Percentiles rank a stretch among this genome's conserved stretches.
Evolutionary conservation across 2,113 vertebrate species (phyloP).

Genomic region (Reinhardtius hippoglossoides): DNA sequence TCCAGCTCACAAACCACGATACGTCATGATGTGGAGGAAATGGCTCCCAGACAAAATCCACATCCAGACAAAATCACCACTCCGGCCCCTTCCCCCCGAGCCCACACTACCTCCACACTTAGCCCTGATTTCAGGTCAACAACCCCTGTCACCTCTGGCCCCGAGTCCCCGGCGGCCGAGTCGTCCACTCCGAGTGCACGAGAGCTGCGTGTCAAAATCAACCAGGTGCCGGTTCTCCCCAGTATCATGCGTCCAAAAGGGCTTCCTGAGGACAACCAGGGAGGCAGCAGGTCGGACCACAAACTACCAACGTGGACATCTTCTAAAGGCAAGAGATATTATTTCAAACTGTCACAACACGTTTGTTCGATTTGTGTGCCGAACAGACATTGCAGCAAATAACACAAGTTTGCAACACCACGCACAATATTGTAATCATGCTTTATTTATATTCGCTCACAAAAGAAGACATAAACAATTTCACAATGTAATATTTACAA

Average conservation of each 20-base stretch:
- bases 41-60: neutral
- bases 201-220: slow-evolving; percentile 77
- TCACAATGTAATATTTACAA: slow-evolving; percentile 8
- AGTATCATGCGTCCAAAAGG: slow-evolving; percentile 36
- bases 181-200: slow-evolving; percentile 62
- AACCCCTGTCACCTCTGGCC: slow-evolving; percentile 25
- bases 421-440: neutral
- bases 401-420: neutral
- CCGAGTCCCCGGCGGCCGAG: slow-evolving; percentile 3
- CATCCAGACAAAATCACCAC: neutral
- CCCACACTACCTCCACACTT: slow-evolving; percentile 24
- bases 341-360: neutral
- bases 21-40: slow-evolving; percentile 21
- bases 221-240: slow-evolving; percentile 73
- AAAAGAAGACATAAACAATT: neutral
- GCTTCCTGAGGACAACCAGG: slow-evolving; percentile 24
- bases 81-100: neutral
- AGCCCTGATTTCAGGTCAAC: slow-evolving; percentile 47
- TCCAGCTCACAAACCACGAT: slow-evolving; percentile 4
- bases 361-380: too few relatives aligned
- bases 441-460: neutral
- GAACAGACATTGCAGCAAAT: too few relatives aligned
- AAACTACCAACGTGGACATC: slow-evolving; percentile 21
- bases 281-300: neutral
- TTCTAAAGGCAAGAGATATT: slow-evolving; percentile 62